Percentiles rank a stretch among this genome's conserved stretches.
These are phyloP conservation scores for Brachionus plicatilis DNA, from an alignment of 1,140 invertebrate species.

Conservation along the genomic window DNA sequence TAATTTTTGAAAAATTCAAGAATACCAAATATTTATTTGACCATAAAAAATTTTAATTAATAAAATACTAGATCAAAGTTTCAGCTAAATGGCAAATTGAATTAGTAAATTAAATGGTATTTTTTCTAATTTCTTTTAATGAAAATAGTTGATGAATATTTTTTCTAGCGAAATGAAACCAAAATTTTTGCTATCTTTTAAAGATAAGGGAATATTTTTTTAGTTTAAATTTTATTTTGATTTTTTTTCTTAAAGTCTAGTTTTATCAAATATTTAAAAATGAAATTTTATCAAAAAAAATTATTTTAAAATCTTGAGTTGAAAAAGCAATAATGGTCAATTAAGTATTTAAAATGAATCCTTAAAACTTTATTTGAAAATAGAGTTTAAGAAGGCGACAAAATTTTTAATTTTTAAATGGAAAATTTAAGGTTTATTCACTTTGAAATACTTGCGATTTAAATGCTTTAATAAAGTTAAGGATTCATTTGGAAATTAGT, in stretches of 20 bases:
- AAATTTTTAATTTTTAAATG: neutral
- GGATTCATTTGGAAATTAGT: neutral
- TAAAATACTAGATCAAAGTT: neutral
- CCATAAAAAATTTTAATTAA: neutral
- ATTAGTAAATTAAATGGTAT: neutral
- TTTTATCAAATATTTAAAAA: neutral
- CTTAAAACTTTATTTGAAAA: neutral
- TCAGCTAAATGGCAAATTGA: neutral
- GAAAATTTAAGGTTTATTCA: neutral
- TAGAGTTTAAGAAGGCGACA: neutral
- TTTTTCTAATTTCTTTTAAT: neutral
- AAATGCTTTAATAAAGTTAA: no score
- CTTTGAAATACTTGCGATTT: neutral
- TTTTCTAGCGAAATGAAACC: no score
- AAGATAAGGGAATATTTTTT: neutral
- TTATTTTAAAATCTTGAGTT: neutral
- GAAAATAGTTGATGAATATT: neutral
- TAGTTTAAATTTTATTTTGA: neutral
- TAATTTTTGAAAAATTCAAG: neutral
- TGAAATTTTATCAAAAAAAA: neutral
- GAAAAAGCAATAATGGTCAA: neutral
- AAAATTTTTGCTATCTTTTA: neutral
- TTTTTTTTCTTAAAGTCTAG: neutral
- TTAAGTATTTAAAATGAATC: neutral
- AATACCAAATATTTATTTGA: neutral